Evolutionary conservation across 2,113 vertebrate species (phyloP).

Genomic region (Eolophus roseicapilla): DNA sequence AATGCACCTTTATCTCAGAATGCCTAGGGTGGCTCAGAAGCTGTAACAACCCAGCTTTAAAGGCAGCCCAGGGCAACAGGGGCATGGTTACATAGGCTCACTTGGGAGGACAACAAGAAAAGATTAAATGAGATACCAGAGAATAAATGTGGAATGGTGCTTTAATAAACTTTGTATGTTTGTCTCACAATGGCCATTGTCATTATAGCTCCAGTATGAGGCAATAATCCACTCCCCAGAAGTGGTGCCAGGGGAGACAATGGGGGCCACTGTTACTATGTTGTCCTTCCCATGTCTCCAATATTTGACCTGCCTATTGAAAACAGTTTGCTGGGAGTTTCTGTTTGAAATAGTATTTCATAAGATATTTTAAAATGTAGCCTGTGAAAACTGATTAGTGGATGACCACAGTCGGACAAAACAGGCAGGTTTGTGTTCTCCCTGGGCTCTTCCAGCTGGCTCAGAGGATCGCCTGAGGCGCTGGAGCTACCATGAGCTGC

Average conservation of each 20-base stretch:
- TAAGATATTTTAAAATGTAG: not conserved
- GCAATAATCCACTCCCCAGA: not conserved
- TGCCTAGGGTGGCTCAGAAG: not conserved
- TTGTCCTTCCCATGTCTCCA: not conserved
- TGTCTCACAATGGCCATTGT: not conserved
- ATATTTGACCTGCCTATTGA: not conserved
- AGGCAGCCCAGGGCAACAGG: not conserved
- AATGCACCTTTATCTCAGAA: not conserved
- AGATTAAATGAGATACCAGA: not conserved
- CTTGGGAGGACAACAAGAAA: not conserved
- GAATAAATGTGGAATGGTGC: not conserved
- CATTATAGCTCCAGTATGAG: not conserved
- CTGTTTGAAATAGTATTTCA: not conserved
- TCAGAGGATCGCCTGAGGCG: rapidly evolving
- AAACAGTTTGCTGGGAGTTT: not conserved
- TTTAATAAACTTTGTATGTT: not conserved
- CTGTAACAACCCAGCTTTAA: not conserved
- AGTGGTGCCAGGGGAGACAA: not conserved
- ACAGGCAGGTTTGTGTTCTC: not conserved
- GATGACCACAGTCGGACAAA: not conserved
- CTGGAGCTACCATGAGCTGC: not conserved
- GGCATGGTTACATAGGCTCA: not conserved
- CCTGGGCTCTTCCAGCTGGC: not conserved
- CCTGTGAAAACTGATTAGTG: not conserved
- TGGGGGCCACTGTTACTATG: rapidly evolving